Base-by-base conservation (phyloP, 2,113 vertebrate genomes). In the Burhinus oedicnemus region DNA sequence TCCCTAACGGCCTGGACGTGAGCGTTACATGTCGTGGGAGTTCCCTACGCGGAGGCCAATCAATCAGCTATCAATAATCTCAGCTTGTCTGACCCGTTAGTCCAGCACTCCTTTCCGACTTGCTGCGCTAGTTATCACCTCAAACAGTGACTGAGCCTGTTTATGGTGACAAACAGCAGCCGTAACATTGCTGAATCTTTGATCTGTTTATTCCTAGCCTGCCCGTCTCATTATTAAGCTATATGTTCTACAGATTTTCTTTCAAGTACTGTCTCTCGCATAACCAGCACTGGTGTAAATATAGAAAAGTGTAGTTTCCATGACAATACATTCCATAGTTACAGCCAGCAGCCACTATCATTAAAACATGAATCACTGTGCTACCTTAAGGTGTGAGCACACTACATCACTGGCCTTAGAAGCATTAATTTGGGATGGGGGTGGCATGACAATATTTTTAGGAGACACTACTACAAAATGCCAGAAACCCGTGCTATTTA, bases 261-360 rank as follows among this genome's bases (percentile, higher is more conserved):
- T 94, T 97, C 96, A 97, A 97, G 85, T 94, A 78, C 96, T 75
- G 61, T 94, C 80, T 98, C 84, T 90, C 89, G 89, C 84, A 95
- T 89, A 95, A 94, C 97, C 91, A 95, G 89, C 74, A 61, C 51
- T 82, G 93, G 95, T 96, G 95, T 97, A 96, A 98, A 98, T 91
- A 98, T 97, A 97, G 90, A 96, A 97, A 96, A 96, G 95, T 77
- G 83, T 95, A 89, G 97, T 98, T 98, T 97, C 97, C 97, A 98
- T 98, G 97, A 98, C 96, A 97, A 98, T 98, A 88, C 83, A 97
- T 97, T 97, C 96, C 96, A 93, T 94, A 98, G 97, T 97, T 97
- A 98, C 93, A 97, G 97, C 92, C 94, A 96, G 94, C 97, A 97
- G 94, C 92, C 91, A 97, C 97, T 97, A 93, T 96, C 94, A 95